Conservation (phyloP, 2,113 vertebrate genomes). For the Shinisaurus crocodilurus region DNA sequence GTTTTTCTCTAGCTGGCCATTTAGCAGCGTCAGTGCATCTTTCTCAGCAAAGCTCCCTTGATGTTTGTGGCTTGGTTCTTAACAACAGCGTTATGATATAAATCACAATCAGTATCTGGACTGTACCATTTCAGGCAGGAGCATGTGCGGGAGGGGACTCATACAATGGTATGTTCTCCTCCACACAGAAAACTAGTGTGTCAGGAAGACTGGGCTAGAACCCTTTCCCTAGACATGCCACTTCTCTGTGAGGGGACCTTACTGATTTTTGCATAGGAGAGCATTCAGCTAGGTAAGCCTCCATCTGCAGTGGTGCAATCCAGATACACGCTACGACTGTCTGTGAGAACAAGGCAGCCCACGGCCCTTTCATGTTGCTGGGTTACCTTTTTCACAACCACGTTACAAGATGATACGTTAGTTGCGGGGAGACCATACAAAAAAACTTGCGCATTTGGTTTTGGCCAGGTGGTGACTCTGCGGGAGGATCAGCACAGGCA, state of each 20-base stretch:
- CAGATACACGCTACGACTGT: background rate
- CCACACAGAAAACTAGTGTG: background rate
- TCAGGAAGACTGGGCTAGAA: background rate
- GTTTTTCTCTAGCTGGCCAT: too few species aligned
- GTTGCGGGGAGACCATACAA: background rate
- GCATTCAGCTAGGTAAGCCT: background rate
- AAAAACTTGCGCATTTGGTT: slow-evolving; percentile 14
- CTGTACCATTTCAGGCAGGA: background rate
- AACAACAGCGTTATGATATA: background rate
- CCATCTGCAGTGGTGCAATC: background rate
- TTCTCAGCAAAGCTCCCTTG: background rate
- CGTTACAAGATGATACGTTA: background rate
- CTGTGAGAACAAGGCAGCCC: background rate
- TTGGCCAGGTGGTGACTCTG: slow-evolving; percentile 90
- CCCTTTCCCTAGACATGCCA: background rate
- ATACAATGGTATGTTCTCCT: background rate
- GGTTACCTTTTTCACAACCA: background rate
- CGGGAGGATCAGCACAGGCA: slow-evolving; percentile 95
- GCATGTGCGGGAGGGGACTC: background rate
- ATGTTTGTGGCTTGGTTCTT: background rate
- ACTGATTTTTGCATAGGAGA: background rate
- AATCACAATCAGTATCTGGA: background rate
- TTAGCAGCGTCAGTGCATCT: background rate
- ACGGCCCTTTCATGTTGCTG: background rate
- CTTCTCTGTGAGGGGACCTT: background rate